phyloP scores from a whole-genome alignment of 2,797 vertebrate genomes.

The Pangasius mekongensis region DNA sequence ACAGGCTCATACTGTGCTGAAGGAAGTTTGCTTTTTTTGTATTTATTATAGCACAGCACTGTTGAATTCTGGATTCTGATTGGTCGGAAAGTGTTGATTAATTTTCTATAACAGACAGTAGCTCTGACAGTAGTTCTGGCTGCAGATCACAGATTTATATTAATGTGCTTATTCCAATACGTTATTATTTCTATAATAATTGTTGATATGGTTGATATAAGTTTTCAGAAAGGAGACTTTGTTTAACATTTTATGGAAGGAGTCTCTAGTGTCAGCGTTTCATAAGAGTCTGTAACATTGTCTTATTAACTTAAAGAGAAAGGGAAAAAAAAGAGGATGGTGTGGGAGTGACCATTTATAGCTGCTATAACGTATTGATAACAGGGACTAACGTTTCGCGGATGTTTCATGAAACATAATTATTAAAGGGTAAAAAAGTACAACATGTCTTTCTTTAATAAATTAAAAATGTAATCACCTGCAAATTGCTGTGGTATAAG shows the following conservation, averaged over 20 bases:
- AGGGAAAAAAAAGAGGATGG: not conserved
- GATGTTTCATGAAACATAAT: not conserved
- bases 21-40: not conserved
- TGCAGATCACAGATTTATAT: not conserved
- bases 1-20: not conserved
- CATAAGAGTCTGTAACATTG: not conserved
- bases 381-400: not conserved
- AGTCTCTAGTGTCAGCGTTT: not conserved
- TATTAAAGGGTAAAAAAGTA: not conserved
- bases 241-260: not conserved
- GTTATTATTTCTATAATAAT: not conserved
- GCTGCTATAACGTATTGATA: not conserved
- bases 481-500: not conserved
- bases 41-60: not conserved
- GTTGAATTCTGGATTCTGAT: conserved; percentile 14
- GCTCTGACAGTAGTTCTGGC: not conserved
- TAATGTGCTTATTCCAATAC: not conserved
- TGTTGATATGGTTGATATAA: no score
- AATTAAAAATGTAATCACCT: not conserved
- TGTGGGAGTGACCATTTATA: not conserved
- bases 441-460: not conserved
- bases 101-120: not conserved
- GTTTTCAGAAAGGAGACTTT: not conserved
- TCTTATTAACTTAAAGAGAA: not conserved
- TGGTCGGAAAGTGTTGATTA: not conserved